Base-by-base conservation (phyloP, 2,888 invertebrate species). In the Mystacides longicornis region DNA sequence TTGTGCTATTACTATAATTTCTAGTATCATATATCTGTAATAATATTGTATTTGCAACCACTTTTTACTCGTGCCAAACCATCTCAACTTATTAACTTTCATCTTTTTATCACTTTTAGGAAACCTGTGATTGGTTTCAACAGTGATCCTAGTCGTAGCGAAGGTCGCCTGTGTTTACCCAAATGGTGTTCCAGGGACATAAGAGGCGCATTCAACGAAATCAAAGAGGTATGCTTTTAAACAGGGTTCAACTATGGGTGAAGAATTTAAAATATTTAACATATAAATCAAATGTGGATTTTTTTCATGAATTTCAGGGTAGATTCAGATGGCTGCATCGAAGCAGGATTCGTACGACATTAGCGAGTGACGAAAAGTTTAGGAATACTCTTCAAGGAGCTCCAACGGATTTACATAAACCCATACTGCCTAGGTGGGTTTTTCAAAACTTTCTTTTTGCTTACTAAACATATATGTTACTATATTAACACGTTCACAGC, bases 121-220 rank as follows among this genome's bases (percentile, higher is more conserved):
- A 96, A 92, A 66, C 93, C 96, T n/a, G 88, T 99, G 55, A 85
- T 99, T 64, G 98, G 98, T 0, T 89, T 99, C 65, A 99, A 99
- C 75, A 97, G 97, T 18, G 92, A 97, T 67, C 96, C 97, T 0
- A 82, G 83, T 64, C 84, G 89, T 64, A 98, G 98, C 0, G 95
- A 95, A 65, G 98, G 99, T 0, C 83, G 92, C 63, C 81, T 99
- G 4, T 93, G 97, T 76, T 72, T 99, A 53, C 89, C 94, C 7
- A 86, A 87, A 53, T 81, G 86, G 69, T 93, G 89, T 67, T 92
- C 95, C 0, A 79, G 82, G 22, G 83, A 91, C 67, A 83, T 94
- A 50, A 80, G 81, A 55, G 83, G 84, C 63, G 91, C 94, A 51
- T 79, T 97, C 21, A 81, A 86, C 46, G 85, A 83, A 59, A 74